Evolutionary conservation across 1,140 invertebrate genomes (phyloP).

Genomic region (Armadillidium nasatum): DNA sequence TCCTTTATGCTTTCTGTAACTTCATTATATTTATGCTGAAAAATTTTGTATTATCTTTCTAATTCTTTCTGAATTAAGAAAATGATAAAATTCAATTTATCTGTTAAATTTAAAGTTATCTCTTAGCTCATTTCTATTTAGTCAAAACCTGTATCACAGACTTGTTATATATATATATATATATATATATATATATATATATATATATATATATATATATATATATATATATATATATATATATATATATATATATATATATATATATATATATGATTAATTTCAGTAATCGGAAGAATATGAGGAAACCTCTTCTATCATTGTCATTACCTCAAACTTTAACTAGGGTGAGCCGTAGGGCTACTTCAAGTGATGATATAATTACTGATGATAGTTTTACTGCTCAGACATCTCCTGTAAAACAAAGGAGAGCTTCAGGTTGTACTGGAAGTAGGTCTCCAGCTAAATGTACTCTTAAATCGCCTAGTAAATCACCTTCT

Average conservation of each 20-base stretch:
- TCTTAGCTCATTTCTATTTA: no score
- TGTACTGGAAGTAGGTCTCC: slow-evolving; percentile 32
- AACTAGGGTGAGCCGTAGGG: slow-evolving; percentile 29
- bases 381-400: slow-evolving; percentile 22
- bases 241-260: background rate
- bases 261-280: background rate
- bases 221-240: background rate
- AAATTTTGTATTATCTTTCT: no score
- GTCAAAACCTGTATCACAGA: no score
- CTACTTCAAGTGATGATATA: slow-evolving; percentile 29
- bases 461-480: slow-evolving; percentile 28
- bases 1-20: no score
- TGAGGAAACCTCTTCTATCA: slow-evolving; percentile 31
- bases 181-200: slow-evolving; percentile 17
- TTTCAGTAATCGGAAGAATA: slow-evolving; percentile 29
- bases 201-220: background rate
- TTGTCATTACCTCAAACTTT: slow-evolving; percentile 20
- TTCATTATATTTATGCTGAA: no score
- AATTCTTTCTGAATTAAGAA: no score
- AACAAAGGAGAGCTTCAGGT: slow-evolving; percentile 35
- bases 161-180: background rate
- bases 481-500: background rate
- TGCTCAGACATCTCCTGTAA: slow-evolving; percentile 28
- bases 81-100: no score
- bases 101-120: no score